Base-by-base conservation (phyloP, 2,888 invertebrate species). In the Tortrix viridana region DNA sequence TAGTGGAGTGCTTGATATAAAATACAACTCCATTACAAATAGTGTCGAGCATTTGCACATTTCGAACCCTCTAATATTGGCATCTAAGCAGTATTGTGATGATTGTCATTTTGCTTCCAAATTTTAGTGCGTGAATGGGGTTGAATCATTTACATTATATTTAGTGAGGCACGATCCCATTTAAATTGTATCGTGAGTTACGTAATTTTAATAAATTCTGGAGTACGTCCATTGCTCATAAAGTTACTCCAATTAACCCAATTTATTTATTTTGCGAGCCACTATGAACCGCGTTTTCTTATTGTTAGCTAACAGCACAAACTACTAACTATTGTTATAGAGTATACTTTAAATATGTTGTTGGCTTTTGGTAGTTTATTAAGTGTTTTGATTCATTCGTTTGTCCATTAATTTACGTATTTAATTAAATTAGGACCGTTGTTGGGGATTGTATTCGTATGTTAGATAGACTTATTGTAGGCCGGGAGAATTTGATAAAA, bases 291-390 rank as follows among this genome's bases (percentile, higher is more conserved):
- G 57, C 47, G 47, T 67, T 59, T 48, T 16, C 32, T 41, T 38
- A 50, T 41, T 50, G 32, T 44, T 65, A 49, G 14, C 6, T 59
- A 48, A 44, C 46, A 59, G 64, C 66, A 58, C 64, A 66, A 56
- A 60, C 22, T 43, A 65, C 46, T 65, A 54, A 46, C 38, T 19
- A 56, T 66, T 58, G 59, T 60, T 66, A 49, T 62, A 53, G 26
- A 59, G 61, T 66, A 61, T 53, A 57, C 57, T 65, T 67, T 68
- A 65, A 68, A 55, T 69, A 66, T 65, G 67, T 77, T 81, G 77
- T 81, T 81, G 77, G 73, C 70, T 78, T 81, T 81, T 73, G 71
- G 65, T 76, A 79, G 74, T 79, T 75, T 77, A 79, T 77, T 77
- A 74, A 63, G 68, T 69, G 62, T 68, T 69, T 74, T 76, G 49